phyloP scores from a whole-genome alignment of 2,797 vertebrate species.

The Enoplosus armatus region DNA sequence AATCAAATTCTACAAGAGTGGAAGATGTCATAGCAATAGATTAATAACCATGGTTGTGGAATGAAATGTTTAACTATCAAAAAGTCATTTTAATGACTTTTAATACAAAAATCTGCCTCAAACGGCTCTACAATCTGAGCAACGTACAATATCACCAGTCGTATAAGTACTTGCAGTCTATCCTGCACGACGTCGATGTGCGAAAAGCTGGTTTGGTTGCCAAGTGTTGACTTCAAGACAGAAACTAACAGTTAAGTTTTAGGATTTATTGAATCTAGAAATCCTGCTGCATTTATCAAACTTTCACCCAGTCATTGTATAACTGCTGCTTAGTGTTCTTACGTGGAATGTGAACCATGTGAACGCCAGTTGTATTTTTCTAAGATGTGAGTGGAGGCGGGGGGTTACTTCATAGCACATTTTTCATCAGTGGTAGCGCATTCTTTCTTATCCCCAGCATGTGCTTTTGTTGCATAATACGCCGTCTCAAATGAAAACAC shows the following conservation, averaged over 20 bases:
- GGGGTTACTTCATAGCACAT: constrained; percentile 35
- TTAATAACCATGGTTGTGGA: background rate
- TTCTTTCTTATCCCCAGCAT: constrained; percentile 23
- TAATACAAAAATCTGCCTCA: background rate
- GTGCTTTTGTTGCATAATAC: constrained; percentile 59
- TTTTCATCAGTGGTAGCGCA: constrained; percentile 44
- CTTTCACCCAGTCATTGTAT: constrained; percentile 10
- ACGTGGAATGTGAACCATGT: constrained; percentile 50
- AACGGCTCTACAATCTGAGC: background rate
- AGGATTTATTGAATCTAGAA: constrained; percentile 19
- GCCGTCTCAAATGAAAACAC: constrained; percentile 50
- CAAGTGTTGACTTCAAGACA: background rate
- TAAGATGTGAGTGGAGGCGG: constrained; percentile 27
- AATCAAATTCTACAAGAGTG: background rate
- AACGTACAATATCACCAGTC: background rate
- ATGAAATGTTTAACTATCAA: background rate
- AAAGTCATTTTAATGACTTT: too few relatives aligned
- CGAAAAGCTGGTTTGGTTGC: background rate
- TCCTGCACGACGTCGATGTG: background rate
- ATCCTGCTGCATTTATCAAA: background rate
- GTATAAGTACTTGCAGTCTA: background rate
- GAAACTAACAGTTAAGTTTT: background rate
- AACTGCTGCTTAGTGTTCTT: constrained; percentile 3
- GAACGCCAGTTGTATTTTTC: constrained; percentile 36
- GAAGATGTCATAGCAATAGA: background rate